These are phyloP conservation scores for Ispidina lecontei DNA, from an alignment of 2,797 vertebrate genomes.

Conservation along the genomic window DNA sequence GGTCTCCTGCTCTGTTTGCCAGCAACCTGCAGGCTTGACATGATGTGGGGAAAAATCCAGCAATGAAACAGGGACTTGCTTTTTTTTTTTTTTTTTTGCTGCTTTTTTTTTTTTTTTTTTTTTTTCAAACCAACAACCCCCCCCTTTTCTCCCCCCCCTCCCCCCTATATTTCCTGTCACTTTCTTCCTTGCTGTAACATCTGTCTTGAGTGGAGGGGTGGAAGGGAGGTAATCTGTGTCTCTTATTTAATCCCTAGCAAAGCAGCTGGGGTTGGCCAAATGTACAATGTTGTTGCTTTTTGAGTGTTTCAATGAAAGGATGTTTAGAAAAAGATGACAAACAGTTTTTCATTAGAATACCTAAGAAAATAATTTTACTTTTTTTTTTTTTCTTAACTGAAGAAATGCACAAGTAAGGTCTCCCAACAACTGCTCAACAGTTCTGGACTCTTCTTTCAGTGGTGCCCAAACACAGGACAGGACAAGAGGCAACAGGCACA, in stretches of 20 bases:
- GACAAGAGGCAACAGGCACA: background rate
- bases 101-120: no score
- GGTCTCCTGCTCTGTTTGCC: constrained; percentile 16
- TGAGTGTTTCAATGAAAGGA: constrained; percentile 3
- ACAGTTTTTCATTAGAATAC: background rate
- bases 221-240: background rate
- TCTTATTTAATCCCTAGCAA: background rate
- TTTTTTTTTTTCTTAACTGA: background rate
- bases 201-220: background rate
- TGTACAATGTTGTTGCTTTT: background rate
- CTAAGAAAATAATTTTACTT: background rate
- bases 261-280: constrained; percentile 16
- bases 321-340: background rate
- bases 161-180: background rate
- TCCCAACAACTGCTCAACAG: background rate
- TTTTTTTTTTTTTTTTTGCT: background rate
- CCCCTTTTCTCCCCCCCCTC: background rate
- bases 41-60: background rate
- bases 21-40: constrained; percentile 36
- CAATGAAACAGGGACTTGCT: background rate
- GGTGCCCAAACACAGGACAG: background rate
- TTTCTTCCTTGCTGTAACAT: background rate
- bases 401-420: background rate
- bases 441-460: background rate
- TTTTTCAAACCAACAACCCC: background rate